Evolutionary conservation across 2,113 vertebrate genomes (phyloP), one percentile per base, ranked within the genome.

Genomic region (Epinephelus lanceolatus): DNA sequence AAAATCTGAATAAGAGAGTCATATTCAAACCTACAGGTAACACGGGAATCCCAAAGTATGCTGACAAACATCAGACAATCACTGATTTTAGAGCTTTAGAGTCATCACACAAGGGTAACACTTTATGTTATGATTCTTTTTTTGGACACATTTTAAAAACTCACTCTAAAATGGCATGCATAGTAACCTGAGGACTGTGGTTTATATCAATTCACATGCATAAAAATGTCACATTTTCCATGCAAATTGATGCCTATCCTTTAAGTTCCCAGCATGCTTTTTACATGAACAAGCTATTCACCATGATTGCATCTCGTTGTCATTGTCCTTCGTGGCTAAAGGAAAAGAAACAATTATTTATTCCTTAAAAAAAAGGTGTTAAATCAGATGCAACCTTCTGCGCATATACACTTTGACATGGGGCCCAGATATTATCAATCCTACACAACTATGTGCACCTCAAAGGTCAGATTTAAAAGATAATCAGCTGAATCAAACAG

Each of bases 281-380:
- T 79, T 84, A 81, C 71, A 86, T 37, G 47, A 87, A 84, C 60
- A 84, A 87, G 51, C 80, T 88, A 86, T 86, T 93, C 90, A 93
- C 92, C 87, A 86, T 92, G 57, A 81, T 71, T 84, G 66, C 61
- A 89, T 85, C 78, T 88, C 65, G 86, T 76, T 89, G 81, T 59
- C 85, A 86, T 14, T 90, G 87, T 80, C 65, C 89, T 81, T 86
- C 51, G 65, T 53, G 8, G 84, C 89, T 91, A 82, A 77, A 87
- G 88, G 81, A 85, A 88, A 86, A 81, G 70, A 87, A 80, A 88
- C 14, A 78, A 23, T 81, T 37, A 76, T 90, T 89, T 84, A 85
- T 79, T 88, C 49, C 74, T 73, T 82, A 68, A 81, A 66, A 18
- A 37, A 47, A 23, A 30, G 30, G 17, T 23, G 63, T 45, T 75